Evolutionary conservation across 2,797 vertebrate genomes (phyloP).

Genomic region (Ambastaia sidthimunki): DNA sequence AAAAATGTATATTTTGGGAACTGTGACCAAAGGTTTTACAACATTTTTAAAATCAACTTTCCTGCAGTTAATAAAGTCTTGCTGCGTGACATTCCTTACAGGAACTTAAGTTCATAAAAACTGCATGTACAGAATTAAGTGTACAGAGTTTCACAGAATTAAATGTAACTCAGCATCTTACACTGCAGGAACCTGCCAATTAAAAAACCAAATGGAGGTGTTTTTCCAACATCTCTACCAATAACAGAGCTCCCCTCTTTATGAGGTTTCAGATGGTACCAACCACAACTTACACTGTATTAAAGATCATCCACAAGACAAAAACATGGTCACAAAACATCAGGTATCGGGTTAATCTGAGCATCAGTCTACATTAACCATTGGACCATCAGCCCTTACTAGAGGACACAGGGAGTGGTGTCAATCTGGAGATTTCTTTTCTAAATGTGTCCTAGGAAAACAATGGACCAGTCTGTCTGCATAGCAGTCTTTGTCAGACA

Average conservation of each 20-base stretch:
- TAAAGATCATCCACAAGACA: neutral
- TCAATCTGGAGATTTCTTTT: constrained; percentile 13
- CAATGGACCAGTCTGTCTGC: constrained; percentile 55
- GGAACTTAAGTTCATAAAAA: too few species aligned
- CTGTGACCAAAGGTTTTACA: too few species aligned
- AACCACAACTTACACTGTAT: neutral
- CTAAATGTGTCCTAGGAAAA: neutral
- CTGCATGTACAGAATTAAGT: too few species aligned
- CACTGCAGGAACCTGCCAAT: too few species aligned
- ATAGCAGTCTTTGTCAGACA: constrained; percentile 48
- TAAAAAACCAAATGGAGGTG: too few species aligned
- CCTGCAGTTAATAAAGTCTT: too few species aligned
- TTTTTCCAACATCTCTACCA: neutral
- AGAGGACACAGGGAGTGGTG: constrained; percentile 42
- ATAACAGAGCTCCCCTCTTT: neutral
- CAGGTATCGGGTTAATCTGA: neutral
- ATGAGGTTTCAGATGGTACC: neutral
- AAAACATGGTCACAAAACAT: neutral
- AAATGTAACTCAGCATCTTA: too few species aligned
- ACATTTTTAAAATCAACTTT: too few species aligned
- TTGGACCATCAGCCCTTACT: neutral
- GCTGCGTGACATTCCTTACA: too few species aligned
- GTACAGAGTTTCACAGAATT: too few species aligned
- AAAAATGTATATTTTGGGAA: too few species aligned
- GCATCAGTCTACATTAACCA: neutral